Conservation (phyloP, 2,888 invertebrate species). For the Cataglyphis livida region DNA sequence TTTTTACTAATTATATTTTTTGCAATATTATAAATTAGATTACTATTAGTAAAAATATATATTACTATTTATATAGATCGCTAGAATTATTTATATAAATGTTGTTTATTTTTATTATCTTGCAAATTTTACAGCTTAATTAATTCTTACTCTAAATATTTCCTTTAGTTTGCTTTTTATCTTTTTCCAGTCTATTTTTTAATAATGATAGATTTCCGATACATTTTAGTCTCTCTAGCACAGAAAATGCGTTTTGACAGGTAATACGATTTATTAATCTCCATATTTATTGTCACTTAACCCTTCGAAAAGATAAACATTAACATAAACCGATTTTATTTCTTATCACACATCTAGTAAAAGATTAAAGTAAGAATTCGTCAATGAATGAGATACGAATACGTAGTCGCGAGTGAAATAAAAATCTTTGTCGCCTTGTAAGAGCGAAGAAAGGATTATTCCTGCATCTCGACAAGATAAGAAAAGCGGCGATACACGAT, state of each 20-base stretch:
- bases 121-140: background rate
- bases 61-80: background rate
- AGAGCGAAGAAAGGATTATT: background rate
- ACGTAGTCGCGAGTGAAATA: background rate
- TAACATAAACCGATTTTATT: background rate
- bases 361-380: background rate
- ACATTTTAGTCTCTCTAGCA: background rate
- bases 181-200: background rate
- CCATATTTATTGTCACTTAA: slow-evolving; percentile 35
- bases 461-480: background rate
- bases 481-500: background rate
- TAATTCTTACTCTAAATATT: background rate
- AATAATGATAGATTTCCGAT: background rate
- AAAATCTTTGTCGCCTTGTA: background rate
- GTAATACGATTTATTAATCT: slow-evolving; percentile 27
- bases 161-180: background rate
- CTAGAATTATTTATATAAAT: background rate
- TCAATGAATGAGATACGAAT: background rate
- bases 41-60: background rate
- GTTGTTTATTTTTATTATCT: background rate
- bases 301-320: background rate
- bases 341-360: background rate
- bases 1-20: background rate
- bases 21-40: background rate
- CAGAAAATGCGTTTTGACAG: slow-evolving; percentile 9